A percentile compares a stretch with the other conserved stretches of the same genome.
Evolutionary conservation across 37 sponge, comb jelly and placozoan genomes (phyloP).

Genomic region (Spongilla lacustris): DNA sequence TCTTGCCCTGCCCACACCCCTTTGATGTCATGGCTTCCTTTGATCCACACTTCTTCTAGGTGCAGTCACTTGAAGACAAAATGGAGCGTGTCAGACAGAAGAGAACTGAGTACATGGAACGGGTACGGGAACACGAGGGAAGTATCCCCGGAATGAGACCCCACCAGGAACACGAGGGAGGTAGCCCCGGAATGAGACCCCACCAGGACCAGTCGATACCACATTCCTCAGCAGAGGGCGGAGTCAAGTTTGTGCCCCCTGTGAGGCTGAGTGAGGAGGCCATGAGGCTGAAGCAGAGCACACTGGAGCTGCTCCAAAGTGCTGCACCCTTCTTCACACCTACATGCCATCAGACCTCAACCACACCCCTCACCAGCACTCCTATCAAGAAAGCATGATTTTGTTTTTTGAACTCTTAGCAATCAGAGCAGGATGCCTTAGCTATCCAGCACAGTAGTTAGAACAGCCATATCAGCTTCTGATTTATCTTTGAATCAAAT

Average conservation of each 20-base stretch:
- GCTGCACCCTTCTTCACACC: too few species aligned
- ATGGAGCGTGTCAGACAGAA: constrained; percentile 5
- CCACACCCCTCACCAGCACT: too few species aligned
- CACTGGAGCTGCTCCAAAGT: too few species aligned
- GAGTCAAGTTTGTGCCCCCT: not conserved
- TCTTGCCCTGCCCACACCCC: too few species aligned
- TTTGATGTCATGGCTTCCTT: too few species aligned
- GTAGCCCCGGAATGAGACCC: not conserved
- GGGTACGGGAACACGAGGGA: constrained; percentile 27
- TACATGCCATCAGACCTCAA: too few species aligned
- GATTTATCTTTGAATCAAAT: too few species aligned
- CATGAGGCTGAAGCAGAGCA: not conserved
- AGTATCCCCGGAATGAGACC: constrained; percentile 5
- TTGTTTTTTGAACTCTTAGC: too few species aligned
- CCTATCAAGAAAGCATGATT: too few species aligned
- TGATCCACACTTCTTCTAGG: not conserved
- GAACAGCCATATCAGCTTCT: too few species aligned
- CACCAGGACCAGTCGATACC: not conserved
- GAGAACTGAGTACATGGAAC: constrained; percentile 18
- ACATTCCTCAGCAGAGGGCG: too few species aligned
- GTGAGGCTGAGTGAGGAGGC: not conserved
- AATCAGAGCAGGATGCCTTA: not conserved
- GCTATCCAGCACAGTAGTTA: too few species aligned
- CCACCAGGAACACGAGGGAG: constrained; percentile 2
- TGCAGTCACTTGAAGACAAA: constrained; percentile 22